These are phyloP conservation scores for Hydrolagus colliei DNA, from an alignment of 2,797 vertebrate genomes.

Conservation along the genomic window DNA sequence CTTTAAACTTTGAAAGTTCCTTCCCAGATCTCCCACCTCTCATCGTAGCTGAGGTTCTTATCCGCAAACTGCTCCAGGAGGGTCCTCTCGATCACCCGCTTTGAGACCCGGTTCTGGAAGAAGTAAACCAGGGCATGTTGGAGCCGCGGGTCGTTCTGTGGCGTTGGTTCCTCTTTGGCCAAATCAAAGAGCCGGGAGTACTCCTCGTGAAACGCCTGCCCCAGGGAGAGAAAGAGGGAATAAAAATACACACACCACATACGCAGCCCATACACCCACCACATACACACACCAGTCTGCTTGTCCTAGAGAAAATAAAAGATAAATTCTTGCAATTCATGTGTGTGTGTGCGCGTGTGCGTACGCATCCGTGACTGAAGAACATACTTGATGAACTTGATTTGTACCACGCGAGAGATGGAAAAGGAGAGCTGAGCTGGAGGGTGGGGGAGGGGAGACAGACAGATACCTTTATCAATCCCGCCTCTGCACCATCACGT, in stretches of 20 bases:
- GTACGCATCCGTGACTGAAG: too few species aligned
- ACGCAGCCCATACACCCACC: too few species aligned
- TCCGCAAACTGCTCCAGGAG: slow-evolving; percentile 92
- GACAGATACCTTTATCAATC: slow-evolving; percentile 82
- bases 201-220: slow-evolving; percentile 86
- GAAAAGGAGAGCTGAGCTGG: neutral
- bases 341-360: too few species aligned
- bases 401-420: too few species aligned
- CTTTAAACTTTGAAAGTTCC: neutral
- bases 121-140: slow-evolving; percentile 88
- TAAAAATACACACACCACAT: neutral
- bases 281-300: too few species aligned
- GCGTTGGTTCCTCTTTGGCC: slow-evolving; percentile 69
- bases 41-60: slow-evolving; percentile 90
- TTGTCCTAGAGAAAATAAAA: too few species aligned
- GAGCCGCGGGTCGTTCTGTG: slow-evolving; percentile 74
- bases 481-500: slow-evolving; percentile 88
- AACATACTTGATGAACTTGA: too few species aligned
- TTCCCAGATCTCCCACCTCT: slow-evolving; percentile 60
- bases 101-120: slow-evolving; percentile 83
- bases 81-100: slow-evolving; percentile 80
- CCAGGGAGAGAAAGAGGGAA: slow-evolving; percentile 2
- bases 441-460: neutral
- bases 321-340: too few species aligned
- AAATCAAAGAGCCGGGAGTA: slow-evolving; percentile 79